Base-by-base conservation (phyloP, 2,113 vertebrate genomes). In the Rhinopomastus cyanomelas region DNA sequence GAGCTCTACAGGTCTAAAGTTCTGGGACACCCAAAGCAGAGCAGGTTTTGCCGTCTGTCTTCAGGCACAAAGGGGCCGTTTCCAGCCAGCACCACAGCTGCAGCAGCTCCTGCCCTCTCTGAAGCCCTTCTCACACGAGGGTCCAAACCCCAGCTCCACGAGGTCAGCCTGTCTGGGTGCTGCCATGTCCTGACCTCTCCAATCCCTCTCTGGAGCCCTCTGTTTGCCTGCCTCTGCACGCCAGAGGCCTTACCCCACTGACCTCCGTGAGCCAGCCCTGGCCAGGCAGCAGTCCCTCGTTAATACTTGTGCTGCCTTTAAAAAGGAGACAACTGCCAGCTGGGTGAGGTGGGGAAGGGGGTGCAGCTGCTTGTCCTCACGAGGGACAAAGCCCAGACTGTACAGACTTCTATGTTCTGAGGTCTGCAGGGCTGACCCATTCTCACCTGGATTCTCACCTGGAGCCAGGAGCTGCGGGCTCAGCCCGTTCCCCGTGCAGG, bases 141-240 rank as follows among this genome's bases (percentile, higher is more conserved):
- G 57, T 67, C 42, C 26, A 59, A 37, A 20, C 30, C 34, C 4
- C 66, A 53, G 44, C 27, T 49, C 64, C 1, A 0, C 8, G 32
- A 65, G 91, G 60, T 91, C 68, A 92, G 57, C n/a, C 72, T 83
- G 44, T 57, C 83, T 67, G 26, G 82, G 32, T 88, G 76, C 60
- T 44, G 9, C 0, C 0, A 19, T 49, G 30, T 75, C 57, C 53
- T 60, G 89, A 44, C 44, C 68, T 74, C 53, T 11, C 30, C 42
- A 53, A 19, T 52, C 66, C 57, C 29, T 5, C 68, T 75, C 64
- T 36, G 27, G 85, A 88, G 82, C 1, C 16, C 11, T 65, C 42
- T 77, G 37, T 64, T 95, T 81, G 67, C 71, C 78, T 82, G 74
- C 67, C 48, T 80, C 42, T 48, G 32, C 21, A 9, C 4, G 13